These are phyloP conservation scores for Ommatoiulus sabulosus DNA, from an alignment of 2,888 invertebrate genomes.

Conservation along the genomic window DNA sequence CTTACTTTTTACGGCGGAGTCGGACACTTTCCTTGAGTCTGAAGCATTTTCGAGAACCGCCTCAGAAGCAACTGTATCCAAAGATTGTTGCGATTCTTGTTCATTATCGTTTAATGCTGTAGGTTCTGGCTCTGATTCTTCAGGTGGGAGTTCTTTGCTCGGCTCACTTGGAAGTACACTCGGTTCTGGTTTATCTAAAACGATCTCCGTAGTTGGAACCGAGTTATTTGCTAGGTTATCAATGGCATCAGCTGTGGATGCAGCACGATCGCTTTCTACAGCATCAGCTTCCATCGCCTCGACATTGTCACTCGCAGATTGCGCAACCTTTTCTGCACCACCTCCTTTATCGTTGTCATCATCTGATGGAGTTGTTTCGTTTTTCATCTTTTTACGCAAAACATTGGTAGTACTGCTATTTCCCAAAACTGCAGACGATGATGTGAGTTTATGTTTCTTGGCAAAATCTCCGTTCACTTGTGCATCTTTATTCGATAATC, in stretches of 20 bases:
- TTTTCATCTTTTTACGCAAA: conserved; percentile 62
- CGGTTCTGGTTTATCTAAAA: neutral
- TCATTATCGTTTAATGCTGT: neutral
- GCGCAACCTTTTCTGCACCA: conserved; percentile 12
- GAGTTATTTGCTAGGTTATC: neutral
- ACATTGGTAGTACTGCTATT: conserved; percentile 54
- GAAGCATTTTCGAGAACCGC: neutral
- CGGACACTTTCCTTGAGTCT: neutral
- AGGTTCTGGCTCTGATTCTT: neutral
- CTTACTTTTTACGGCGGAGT: neutral
- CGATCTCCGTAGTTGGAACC: neutral
- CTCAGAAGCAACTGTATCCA: neutral
- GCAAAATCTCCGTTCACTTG: conserved; percentile 59
- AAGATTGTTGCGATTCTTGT: neutral
- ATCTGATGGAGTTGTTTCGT: conserved; percentile 55
- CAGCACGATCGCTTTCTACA: conserved; percentile 65
- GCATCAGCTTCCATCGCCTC: neutral
- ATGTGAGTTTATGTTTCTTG: conserved; percentile 58
- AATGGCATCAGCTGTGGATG: conserved; percentile 62
- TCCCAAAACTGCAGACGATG: conserved; percentile 56
- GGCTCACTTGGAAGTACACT: neutral
- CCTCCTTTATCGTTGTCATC: conserved; percentile 58
- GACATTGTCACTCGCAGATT: neutral
- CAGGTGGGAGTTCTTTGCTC: neutral
- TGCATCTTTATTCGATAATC: conserved; percentile 49